phyloP scores from a whole-genome alignment of 2,797 vertebrate species.

The Anableps anableps region DNA sequence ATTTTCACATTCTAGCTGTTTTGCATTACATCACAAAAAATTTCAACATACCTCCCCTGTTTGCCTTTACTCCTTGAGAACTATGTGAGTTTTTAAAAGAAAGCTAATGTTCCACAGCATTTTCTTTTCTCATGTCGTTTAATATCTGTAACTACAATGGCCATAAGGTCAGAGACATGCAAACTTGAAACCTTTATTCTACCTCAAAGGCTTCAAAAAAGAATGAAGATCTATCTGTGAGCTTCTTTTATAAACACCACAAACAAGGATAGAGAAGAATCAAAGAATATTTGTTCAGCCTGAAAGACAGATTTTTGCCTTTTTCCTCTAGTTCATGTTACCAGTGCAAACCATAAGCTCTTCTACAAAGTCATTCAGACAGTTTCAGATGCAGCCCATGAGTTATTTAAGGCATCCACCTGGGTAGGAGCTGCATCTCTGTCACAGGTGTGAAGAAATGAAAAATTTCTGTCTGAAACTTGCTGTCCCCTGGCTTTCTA shows the following conservation, averaged over 20 bases:
- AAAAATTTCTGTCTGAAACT: neutral
- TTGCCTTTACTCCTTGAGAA: neutral
- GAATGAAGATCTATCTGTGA: neutral
- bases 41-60: neutral
- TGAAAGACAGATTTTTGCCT: neutral
- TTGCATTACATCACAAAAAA: neutral
- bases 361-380: slow-evolving; percentile 7
- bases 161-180: neutral
- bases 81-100: neutral
- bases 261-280: neutral
- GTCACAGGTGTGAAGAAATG: slow-evolving; percentile 5
- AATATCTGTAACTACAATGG: neutral
- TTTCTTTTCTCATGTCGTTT: neutral
- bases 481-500: neutral
- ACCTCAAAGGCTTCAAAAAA: neutral
- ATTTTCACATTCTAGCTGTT: neutral
- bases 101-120: neutral
- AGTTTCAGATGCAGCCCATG: slow-evolving; percentile 2
- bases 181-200: neutral
- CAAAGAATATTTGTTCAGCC: neutral
- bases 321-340: neutral
- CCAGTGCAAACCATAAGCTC: neutral
- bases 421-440: neutral
- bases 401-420: slow-evolving; percentile 1
- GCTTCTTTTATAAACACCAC: neutral